Base-by-base conservation (phyloP, 2,797 vertebrate species). In the Cirrhinus molitorella region DNA sequence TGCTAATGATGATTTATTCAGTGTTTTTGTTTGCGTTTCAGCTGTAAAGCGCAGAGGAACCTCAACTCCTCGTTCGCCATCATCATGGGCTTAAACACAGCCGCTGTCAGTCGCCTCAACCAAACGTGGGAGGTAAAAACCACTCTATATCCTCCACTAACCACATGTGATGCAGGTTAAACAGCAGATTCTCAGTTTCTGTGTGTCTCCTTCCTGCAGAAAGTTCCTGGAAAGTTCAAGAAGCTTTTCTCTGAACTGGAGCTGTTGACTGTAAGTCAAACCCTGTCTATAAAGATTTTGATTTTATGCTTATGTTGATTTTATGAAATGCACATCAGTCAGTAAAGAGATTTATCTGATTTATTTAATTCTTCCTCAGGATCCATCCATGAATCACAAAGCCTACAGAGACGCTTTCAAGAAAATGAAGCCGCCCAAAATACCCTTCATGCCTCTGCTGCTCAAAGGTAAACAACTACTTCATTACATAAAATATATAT, bases 151-250 rank as follows among this genome's bases (percentile, higher is more conserved):
- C 0, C 16, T n/a, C 17, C 1, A 19, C 13, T 37, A 40, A n/a
- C 19, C 65, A n/a, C 6, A 1, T 1, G 3, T n/a, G 19, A n/a
- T n/a, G 31, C 34, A 37, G 34, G 34, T 37, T 37, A 37, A 37
- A 37, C 34, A 37, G 34, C 34, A 37, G 34, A 19, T 1, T 19
- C 65, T 81, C 13, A 80, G 51, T 47, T 16, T 17, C 43, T 57
- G 25, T 23, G n/a, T 31, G 67, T 63, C 49, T 70, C 25, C 23
- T 76, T 66, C 13, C 14, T 53, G 85, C 91, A 99, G 97, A 98
- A 98, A 97, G 98, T 99, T 92, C 97, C 98, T n/a, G 97, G 97
- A 45, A 99, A 98, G 89, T 99, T 99, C 92, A 99, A 98, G 96
- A 99, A 99, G 94, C 95, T 99, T 91, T 99, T 99, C 90, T 97